phyloP scores from a whole-genome alignment of 2,888 invertebrate species.

The Autographa pulchrina region DNA sequence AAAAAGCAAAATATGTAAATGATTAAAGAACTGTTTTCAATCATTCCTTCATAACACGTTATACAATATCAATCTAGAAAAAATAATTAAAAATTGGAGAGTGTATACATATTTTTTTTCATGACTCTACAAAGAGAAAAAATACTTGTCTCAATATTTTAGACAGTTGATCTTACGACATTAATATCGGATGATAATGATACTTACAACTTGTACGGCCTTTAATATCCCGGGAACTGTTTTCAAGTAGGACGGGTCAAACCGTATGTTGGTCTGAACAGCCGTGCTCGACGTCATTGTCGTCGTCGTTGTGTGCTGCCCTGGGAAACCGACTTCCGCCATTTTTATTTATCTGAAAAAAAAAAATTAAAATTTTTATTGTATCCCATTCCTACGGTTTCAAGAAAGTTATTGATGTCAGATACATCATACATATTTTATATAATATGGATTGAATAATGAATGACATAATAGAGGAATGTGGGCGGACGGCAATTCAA shows the following conservation, averaged over 20 bases:
- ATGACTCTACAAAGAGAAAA: too few relatives aligned
- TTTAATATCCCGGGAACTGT: slow-evolving; percentile 94
- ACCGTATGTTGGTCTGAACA: slow-evolving; percentile 93
- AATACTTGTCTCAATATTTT: too few relatives aligned
- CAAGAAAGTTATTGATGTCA: too few relatives aligned
- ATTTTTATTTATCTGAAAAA: slow-evolving; percentile 68
- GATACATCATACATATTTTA: not conserved
- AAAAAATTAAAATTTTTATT: not conserved
- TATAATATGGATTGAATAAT: not conserved
- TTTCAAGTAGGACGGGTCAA: slow-evolving; percentile 92
- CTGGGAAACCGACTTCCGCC: slow-evolving; percentile 92
- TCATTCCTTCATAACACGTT: too few relatives aligned
- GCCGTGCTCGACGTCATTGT: slow-evolving; percentile 91
- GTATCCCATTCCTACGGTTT: not conserved
- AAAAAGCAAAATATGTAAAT: too few relatives aligned
- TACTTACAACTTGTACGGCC: slow-evolving; percentile 93
- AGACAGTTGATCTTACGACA: too few relatives aligned
- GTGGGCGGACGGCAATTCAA: not conserved
- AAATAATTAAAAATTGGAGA: too few relatives aligned
- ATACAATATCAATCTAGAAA: too few relatives aligned
- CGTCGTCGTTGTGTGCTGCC: slow-evolving; percentile 93
- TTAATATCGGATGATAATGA: not conserved
- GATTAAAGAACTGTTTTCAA: too few relatives aligned
- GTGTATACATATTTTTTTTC: too few relatives aligned
- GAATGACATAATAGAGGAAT: not conserved